phyloP scores from a whole-genome alignment of 2,888 invertebrate genomes.

The Beris morrisii region DNA sequence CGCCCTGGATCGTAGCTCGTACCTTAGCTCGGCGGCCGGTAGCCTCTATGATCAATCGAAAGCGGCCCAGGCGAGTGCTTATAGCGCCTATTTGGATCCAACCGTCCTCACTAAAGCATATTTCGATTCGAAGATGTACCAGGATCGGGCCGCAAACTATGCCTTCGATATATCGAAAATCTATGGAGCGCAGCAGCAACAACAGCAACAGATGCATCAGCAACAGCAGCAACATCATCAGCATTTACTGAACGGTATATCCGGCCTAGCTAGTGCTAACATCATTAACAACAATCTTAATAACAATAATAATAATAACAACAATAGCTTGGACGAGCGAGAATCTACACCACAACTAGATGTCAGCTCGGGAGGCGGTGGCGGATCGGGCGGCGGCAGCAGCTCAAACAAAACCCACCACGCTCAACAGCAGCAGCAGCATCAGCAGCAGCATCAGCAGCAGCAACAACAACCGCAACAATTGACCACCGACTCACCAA shows the following conservation, averaged over 20 bases:
- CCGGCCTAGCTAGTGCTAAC: conserved; percentile 24
- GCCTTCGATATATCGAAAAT: conserved; percentile 57
- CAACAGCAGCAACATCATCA: conserved; percentile 52
- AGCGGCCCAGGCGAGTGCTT: conserved; percentile 53
- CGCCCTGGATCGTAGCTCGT: conserved; percentile 54
- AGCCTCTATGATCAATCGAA: conserved; percentile 49
- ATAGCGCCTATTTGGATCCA: conserved; percentile 56
- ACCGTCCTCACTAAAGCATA: conserved; percentile 57
- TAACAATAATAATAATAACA: conserved; percentile 45
- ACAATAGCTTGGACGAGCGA: conserved; percentile 50
- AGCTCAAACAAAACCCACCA: conserved; percentile 17
- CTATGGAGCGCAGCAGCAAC: conserved; percentile 51
- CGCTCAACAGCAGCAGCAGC: not conserved
- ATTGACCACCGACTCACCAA: conserved; percentile 49
- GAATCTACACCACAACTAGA: conserved; percentile 55
- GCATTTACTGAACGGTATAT: conserved; percentile 47
- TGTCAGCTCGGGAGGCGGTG: conserved; percentile 41
- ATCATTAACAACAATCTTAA: conserved; percentile 41
- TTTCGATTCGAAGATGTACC: conserved; percentile 57
- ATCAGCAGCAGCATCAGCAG: not conserved
- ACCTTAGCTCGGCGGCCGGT: conserved; percentile 53
- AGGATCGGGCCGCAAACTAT: conserved; percentile 56
- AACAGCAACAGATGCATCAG: conserved; percentile 48
- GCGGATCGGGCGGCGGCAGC: conserved; percentile 37
- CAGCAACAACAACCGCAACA: conserved; percentile 45